Evolutionary conservation across 2,113 vertebrate species (phyloP).

Genomic region (Phylloscopus trochilus): DNA sequence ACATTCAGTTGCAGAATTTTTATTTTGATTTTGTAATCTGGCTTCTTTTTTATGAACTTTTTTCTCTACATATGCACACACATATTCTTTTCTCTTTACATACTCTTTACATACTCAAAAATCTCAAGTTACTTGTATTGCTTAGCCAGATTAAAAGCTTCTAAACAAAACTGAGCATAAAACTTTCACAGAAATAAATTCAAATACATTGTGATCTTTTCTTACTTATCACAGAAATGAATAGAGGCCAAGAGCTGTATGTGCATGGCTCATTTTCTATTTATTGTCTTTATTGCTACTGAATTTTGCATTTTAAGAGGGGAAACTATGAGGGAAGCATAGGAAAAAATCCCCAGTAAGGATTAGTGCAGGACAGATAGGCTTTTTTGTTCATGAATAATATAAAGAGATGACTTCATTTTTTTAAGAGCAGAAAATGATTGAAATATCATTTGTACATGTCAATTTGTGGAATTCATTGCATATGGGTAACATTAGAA

Average conservation of each 20-base stretch:
- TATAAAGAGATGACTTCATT: not conserved
- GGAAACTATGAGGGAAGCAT: not conserved
- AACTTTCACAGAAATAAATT: not conserved
- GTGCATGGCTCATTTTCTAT: not conserved
- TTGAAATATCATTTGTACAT: not conserved
- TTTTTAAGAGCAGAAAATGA: not conserved
- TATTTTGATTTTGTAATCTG: not conserved
- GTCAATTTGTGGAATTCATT: not conserved
- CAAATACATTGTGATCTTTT: not conserved
- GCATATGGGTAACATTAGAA: not conserved
- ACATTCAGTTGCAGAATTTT: not conserved
- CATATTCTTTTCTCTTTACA: not conserved
- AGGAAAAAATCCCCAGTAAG: not conserved
- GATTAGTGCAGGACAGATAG: not conserved
- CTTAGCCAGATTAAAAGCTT: not conserved
- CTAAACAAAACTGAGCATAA: not conserved
- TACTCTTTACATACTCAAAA: not conserved
- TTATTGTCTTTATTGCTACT: not conserved
- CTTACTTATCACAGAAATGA: not conserved
- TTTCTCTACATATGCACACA: not conserved
- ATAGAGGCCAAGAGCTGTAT: not conserved
- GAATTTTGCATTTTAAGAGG: not conserved
- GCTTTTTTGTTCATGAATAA: not conserved
- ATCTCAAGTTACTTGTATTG: not conserved
- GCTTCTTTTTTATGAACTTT: not conserved